Base-by-base conservation (phyloP, 2,113 vertebrate species). In the Peromyscus leucopus region DNA sequence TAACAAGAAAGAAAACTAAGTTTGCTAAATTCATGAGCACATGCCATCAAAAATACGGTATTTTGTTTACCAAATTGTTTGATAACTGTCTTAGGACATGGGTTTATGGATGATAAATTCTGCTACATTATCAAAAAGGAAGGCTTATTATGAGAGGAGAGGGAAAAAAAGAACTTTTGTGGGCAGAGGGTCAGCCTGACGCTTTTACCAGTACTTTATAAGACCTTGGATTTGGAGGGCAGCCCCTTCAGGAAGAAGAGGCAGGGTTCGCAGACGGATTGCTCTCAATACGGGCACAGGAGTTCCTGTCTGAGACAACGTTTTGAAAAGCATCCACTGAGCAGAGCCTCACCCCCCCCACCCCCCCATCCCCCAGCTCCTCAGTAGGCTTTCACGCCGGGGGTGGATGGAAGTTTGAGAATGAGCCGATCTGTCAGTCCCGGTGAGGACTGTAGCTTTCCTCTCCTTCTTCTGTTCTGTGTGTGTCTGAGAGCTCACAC, bases 31-130 rank as follows among this genome's bases (percentile, higher is more conserved):
- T 48, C 13, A 15, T 63, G 59, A 78, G n/a, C 16, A 31, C 61
- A 65, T 75, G 57, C 36, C 51, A 65, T 94, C 21, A 75, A 93
- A 92, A 94, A 90, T 71, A 67, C 22, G 26, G 55, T 1, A n/a
- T 17, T 31, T 5, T 92, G 65, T 84, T 82, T 90, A 82, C 21
- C 76, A 74, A 96, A 74, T 94, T 88, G 89, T 86, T 51, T 94
- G 92, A n/a, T 42, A 89, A 31, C 67, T 94, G 59, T 94, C n/a
- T 97, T 33, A 86, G 83, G 46, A 42, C 11, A 69, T 5, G 78
- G 26, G 7, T 72, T 89, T 90, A 67, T 69, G 75, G 69, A 72
- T 36, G 55, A 67, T 31, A 75, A 69, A 31, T 83, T 69, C 92
- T 83, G 74, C 55, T 91, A 46, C 5, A 65, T 75, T 84, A 72